Conservation (phyloP, 2,888 invertebrate genomes). For the Neocrepidodera transversa region DNA sequence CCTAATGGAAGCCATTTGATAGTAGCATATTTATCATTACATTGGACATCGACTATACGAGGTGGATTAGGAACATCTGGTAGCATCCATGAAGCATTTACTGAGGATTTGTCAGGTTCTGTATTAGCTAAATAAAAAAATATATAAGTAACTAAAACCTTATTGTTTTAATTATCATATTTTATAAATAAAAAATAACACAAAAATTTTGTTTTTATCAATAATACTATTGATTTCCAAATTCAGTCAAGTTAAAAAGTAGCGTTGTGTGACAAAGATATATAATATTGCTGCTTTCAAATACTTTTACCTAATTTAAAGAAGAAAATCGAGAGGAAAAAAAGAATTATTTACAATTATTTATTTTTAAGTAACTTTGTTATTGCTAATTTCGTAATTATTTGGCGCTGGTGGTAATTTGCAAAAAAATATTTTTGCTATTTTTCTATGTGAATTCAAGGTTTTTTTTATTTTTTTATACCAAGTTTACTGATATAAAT, state of each 20-base stretch:
- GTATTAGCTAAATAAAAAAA: constrained; percentile 96
- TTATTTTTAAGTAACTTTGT: no score
- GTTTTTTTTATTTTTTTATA: constrained; percentile 83
- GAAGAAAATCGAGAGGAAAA: constrained; percentile 87
- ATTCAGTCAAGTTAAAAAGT: no score
- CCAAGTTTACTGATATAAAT: constrained; percentile 91
- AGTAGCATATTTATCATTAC: constrained; percentile 75
- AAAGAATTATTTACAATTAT: no score
- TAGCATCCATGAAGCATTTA: constrained; percentile 89
- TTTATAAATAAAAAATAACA: constrained; percentile 93
- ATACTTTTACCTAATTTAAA: no score
- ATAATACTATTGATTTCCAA: no score
- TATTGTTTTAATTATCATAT: constrained; percentile 93
- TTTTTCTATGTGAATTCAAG: no score
- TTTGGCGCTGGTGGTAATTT: no score
- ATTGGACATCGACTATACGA: constrained; percentile 65
- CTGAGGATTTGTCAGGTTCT: constrained; percentile 82
- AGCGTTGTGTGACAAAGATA: no score
- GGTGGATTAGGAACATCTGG: constrained; percentile 69
- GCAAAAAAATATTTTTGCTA: no score
- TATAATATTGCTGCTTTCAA: no score
- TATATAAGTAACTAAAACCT: constrained; percentile 91
- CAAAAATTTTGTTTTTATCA: no score
- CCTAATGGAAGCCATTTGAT: constrained; percentile 90
- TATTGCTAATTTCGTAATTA: no score